These are phyloP conservation scores for Petrosia ficiformis DNA, from an alignment of 37 sponge, comb jelly and placozoan species.

Conservation along the genomic window DNA sequence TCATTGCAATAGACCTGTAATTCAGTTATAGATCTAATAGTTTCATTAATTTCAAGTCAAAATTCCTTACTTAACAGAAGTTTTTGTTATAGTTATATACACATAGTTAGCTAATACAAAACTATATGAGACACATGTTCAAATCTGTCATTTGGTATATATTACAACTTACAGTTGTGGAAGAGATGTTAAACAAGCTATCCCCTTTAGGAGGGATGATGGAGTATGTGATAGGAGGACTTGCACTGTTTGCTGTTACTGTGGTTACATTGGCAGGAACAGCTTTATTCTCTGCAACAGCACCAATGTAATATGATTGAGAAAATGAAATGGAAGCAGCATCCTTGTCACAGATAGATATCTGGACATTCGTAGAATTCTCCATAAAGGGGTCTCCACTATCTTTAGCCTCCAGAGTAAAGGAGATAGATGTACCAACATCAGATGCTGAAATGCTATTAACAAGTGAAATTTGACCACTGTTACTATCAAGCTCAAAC, in stretches of 20 bases:
- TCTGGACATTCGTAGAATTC: neutral
- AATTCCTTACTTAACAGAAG: no score
- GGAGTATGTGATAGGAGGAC: slow-evolving; percentile 13
- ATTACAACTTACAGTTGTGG: no score
- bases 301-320: neutral
- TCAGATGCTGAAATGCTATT: neutral
- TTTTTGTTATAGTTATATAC: no score
- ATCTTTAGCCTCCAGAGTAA: slow-evolving; percentile 27
- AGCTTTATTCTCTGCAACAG: slow-evolving; percentile 32
- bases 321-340: neutral
- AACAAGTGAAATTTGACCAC: slow-evolving; percentile 10
- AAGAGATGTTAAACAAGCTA: slow-evolving; percentile 14
- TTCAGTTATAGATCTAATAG: no score
- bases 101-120: no score
- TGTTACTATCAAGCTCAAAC: slow-evolving; percentile 5
- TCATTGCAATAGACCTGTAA: no score
- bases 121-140: no score
- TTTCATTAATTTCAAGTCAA: no score
- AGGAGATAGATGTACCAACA: neutral
- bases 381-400: slow-evolving; percentile 2
- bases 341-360: slow-evolving; percentile 21
- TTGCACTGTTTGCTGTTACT: slow-evolving; percentile 32
- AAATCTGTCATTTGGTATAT: no score
- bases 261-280: slow-evolving; percentile 15
- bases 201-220: neutral